Conservation (phyloP, 1,140 invertebrate species). For the Drosophila kikkawai region DNA sequence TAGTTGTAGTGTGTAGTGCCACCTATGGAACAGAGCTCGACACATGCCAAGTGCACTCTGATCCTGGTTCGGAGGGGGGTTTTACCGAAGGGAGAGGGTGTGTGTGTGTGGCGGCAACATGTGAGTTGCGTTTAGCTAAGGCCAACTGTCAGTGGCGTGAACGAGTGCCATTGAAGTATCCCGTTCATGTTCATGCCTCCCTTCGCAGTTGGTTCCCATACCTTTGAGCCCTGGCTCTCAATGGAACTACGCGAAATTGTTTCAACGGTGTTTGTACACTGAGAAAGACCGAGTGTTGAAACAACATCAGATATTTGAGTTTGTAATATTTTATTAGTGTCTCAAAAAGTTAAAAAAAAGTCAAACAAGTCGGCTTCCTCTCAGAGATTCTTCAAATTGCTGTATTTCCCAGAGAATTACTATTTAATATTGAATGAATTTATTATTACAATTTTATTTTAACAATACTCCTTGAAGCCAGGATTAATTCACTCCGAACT, state of each 20-base stretch:
- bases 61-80: conserved; percentile 2
- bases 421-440: not conserved
- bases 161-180: conserved; percentile 59
- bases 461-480: not conserved
- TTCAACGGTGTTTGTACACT: conserved; percentile 23
- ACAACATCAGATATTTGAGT: too few species aligned
- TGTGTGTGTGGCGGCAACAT: conserved; percentile 37
- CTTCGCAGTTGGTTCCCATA: not conserved
- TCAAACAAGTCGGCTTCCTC: too few species aligned
- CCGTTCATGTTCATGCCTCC: conserved; percentile 19
- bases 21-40: conserved; percentile 34
- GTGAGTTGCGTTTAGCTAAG: conserved; percentile 51
- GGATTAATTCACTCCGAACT: not conserved
- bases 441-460: not conserved
- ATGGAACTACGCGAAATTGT: conserved; percentile 40
- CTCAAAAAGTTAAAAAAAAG: too few species aligned
- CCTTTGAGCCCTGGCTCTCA: not conserved
- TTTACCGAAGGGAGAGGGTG: conserved; percentile 1
- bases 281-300: not conserved
- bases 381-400: not conserved
- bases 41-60: conserved; percentile 69
- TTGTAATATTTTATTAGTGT: too few species aligned
- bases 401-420: not conserved
- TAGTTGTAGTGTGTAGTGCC: not conserved
- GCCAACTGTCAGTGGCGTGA: conserved; percentile 64